Evolutionary conservation across 2,888 invertebrate genomes (phyloP).

Genomic region (Galerucella pusilla): DNA sequence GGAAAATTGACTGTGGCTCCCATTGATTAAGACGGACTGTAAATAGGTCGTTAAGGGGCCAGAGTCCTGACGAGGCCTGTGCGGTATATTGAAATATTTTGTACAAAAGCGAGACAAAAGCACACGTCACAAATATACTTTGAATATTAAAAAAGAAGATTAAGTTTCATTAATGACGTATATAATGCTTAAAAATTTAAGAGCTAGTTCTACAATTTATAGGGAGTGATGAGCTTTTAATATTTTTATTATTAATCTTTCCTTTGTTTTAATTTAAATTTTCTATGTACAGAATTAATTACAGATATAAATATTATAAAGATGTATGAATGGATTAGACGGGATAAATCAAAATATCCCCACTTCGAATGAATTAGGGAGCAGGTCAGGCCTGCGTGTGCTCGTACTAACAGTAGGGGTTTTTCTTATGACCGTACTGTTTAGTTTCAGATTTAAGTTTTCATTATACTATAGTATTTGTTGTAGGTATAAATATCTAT

Average conservation of each 20-base stretch:
- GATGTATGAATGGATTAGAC: not conserved
- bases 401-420: not conserved
- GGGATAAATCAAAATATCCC: constrained; percentile 2
- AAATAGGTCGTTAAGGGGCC: constrained; percentile 35
- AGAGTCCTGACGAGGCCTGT: constrained; percentile 18
- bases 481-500: not conserved
- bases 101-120: not conserved
- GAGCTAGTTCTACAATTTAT: too few relatives aligned
- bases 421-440: constrained; percentile 8
- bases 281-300: too few relatives aligned
- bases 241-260: not conserved
- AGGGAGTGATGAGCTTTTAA: too few relatives aligned
- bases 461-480: not conserved
- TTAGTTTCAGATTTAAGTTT: constrained; percentile 6
- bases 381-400: constrained; percentile 13
- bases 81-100: constrained; percentile 20
- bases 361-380: not conserved
- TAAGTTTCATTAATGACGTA: not conserved
- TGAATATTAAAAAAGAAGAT: too few relatives aligned
- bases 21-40: constrained; percentile 34
- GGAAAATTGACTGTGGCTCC: constrained; percentile 1
- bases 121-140: too few relatives aligned
- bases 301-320: not conserved
- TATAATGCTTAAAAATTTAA: not conserved
- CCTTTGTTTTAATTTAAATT: too few relatives aligned